Base-by-base conservation (phyloP, 2,797 vertebrate genomes). In the Pipistrellus pipistrellus region DNA sequence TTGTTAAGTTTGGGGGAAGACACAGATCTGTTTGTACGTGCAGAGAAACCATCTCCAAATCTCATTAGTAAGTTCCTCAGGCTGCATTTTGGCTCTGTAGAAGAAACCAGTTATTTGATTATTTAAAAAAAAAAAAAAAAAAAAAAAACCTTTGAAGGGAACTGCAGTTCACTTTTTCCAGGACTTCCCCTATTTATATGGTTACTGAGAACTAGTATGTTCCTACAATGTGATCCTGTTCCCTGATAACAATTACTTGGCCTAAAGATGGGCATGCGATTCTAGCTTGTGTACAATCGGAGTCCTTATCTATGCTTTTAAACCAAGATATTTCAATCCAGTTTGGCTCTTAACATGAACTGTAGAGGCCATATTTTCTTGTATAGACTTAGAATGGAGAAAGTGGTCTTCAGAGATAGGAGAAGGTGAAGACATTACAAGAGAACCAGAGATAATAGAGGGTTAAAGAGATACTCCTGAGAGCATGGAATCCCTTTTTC, bases 101-200 rank as follows among this genome's bases (percentile, higher is more conserved):
- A 95, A 85, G 59, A 94, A 90, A 85, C 3, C 44, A 92, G 59
- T 93, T 73, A 95, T 89, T 48, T 83, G 1, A 72, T 87, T 80
- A 9, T 62, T 44, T 41, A 15, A 32, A 66, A 53, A 88, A 90
- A 35, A 0, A 41, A 30, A 66, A 53, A 88, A n/a, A n/a, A 90
- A 35, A 51, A 90, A 90, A 35, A 0, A 3, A 5, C 13, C 8
- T 94, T 88, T 88, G 66, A 92, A 62, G 30, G 46, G 3, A 85
- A 81, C 21, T 48, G 5, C 23, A 3, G 5, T 4, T 68, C 46
- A 72, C 12, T 57, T 94, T 90, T 88, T 94, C 46, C 35, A 75
- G 10, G 15, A 27, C 15, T 30, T 6, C 35, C 41, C 55, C 38
- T 7, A 68, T 73, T 85, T n/a, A 68, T 18, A 76, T 87, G 48